A percentile compares a stretch with the other conserved stretches of the same genome.
Evolutionary conservation across 2,888 invertebrate genomes (phyloP).

Genomic region (Fragum fragum): DNA sequence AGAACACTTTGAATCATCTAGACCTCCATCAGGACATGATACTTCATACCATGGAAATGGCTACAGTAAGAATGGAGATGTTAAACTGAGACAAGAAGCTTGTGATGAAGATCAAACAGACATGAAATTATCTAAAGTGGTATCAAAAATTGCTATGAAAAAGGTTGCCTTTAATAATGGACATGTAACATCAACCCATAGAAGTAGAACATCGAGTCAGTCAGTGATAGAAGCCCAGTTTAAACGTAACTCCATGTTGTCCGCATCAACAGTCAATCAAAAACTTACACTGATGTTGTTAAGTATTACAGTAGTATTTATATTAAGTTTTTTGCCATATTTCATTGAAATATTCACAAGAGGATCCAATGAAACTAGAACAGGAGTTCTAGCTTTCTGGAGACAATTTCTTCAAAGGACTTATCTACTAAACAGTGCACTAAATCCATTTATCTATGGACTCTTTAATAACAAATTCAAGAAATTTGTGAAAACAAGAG

Average conservation of each 20-base stretch:
- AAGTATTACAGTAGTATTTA: neutral
- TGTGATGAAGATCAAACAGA: neutral
- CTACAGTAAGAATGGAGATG: neutral
- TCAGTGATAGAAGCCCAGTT: neutral
- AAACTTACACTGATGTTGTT: constrained; percentile 1
- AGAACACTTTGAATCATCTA: neutral
- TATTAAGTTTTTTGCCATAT: constrained; percentile 1
- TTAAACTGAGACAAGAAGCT: neutral
- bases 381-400: neutral
- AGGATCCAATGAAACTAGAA: neutral
- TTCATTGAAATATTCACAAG: constrained; percentile 2
- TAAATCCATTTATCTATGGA: constrained; percentile 4
- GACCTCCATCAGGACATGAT: neutral
- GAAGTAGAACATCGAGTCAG: neutral
- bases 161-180: neutral
- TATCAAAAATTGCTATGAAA: neutral
- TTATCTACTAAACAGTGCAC: neutral
- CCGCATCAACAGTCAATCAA: constrained; percentile 4
- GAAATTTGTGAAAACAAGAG: neutral
- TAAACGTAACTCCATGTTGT: neutral
- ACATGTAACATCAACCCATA: neutral
- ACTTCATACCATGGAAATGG: neutral
- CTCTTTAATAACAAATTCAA: constrained; percentile 6
- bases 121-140: neutral
- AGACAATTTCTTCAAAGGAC: constrained; percentile 1